Base-by-base conservation (phyloP, 2,888 invertebrate species). In the Adelognathus sp. region DNA sequence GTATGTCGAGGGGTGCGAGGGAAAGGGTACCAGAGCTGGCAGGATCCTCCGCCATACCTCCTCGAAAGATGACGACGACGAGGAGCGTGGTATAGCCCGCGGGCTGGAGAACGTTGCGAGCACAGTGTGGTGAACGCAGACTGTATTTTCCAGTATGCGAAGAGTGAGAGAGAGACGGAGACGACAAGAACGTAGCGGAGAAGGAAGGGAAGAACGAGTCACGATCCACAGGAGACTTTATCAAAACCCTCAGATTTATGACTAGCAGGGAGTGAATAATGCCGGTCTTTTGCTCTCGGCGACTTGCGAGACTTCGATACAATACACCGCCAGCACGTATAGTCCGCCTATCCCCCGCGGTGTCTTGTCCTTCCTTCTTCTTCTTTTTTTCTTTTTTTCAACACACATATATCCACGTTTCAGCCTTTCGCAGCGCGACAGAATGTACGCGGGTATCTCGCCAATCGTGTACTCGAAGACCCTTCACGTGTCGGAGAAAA, bases 161-260 rank as follows among this genome's bases (percentile, higher is more conserved):
- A 21, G 27, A 9, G 11, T n/a, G n/a, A 33, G 24, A 60, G 27
- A 31, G 61, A 2, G 21, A 31, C 44, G 66, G 18, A 33, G 58
- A 56, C 33, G 52, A 39, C 41, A 64, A 31, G 69, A 56, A 66
- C 27, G 54, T 39, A 60, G 16, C 7, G 21, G 33, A 44, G 24
- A 39, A 71, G 69, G 66, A 67, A 56, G 54, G 39, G 64, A 16
- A 46, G 52, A 18, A 24, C 66, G n/a, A n/a, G n/a, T 50, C 67
- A 60, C 21, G 67, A 67, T 67, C 61, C 74, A 74, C 50, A 69
- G 70, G 70, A 69, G 85, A 86, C 84, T 85, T 83, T 83, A 86
- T 86, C 83, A 86, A 83, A 83, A 82, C 76, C 77, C n/a, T 60
- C 58, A 76, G 85, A 86, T 86, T 86, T 86, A 86, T 86, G 84